Evolutionary conservation across 2,113 vertebrate species (phyloP), one percentile per base, ranked within the genome.

Genomic region (Nothoprocta perdicaria): DNA sequence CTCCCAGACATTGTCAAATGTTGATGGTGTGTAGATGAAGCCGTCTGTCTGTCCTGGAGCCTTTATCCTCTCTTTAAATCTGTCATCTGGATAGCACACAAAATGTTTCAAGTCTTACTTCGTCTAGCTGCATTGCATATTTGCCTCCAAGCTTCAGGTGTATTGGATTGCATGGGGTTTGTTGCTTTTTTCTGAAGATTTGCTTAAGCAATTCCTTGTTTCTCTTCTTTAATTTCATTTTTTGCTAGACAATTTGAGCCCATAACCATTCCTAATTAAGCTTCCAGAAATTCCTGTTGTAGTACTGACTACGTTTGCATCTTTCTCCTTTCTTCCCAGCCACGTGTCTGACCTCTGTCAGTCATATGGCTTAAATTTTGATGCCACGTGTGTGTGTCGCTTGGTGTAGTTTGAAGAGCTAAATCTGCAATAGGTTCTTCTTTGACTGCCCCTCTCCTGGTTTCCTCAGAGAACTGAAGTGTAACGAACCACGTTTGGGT

Each of bases 121-220:
- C 18, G 8, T 50, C 23, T 50, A 3, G 11, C 23, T n/a, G 0
- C 50, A 48, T 35, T 27, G 21, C 40, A 65, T n/a, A 4, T 53
- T 6, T 77, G 53, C 58, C 45, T 43, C 48, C 19, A 35, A n/a
- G 43, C 41, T 60, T 84, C 35, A 53, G 43, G 40, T 19, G 53
- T 31, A 17, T 31, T 69, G 67, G 6, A 23, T 45, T 57, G 65
- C 22, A 7, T 76, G 27, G 74, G 41, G 26, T 33, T 77, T 83
- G 9, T 77, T 94, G n/a, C n/a, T 92, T 48, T 48, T 48, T 48
- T 22, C 13, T 73, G 45, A 15, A 46, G 74, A 83, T 72, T 24
- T 71, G 9, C 26, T 48, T 71, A 23, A 53, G 16, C 73, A 79
- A 65, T 27, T 65, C 53, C 24, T 68, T 66, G 8, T 58, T 91